These are phyloP conservation scores for Cryptus viduatorius DNA, from an alignment of 2,888 invertebrate species.

Conservation along the genomic window DNA sequence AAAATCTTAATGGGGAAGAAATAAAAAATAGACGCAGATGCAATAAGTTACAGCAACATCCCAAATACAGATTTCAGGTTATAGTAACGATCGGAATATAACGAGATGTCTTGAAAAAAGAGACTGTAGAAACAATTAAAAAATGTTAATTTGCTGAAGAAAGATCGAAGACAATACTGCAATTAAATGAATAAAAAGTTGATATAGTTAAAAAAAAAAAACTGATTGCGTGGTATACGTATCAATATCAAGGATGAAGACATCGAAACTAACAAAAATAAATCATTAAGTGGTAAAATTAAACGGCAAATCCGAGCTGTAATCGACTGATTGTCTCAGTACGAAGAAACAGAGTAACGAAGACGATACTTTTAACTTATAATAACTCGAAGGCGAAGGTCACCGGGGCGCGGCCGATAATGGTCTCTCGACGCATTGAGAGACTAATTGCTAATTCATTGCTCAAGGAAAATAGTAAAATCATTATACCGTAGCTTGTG, in stretches of 20 bases:
- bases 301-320: neutral
- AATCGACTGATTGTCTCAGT: neutral
- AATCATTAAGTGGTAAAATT: neutral
- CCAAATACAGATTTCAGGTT: neutral
- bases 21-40: neutral
- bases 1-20: neutral
- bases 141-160: neutral
- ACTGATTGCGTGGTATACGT: neutral
- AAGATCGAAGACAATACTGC: neutral
- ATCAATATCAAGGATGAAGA: neutral
- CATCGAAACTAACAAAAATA: neutral
- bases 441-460: slow-evolving; percentile 4
- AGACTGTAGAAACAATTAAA: neutral
- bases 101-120: neutral
- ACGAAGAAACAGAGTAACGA: neutral
- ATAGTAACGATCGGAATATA: no score
- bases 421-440: slow-evolving; percentile 23
- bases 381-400: neutral
- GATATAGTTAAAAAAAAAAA: neutral
- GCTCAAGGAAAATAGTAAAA: slow-evolving; percentile 12
- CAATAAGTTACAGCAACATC: neutral
- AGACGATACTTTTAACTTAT: no score
- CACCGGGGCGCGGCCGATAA: neutral
- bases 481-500: neutral
- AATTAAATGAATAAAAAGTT: neutral